Conservation (phyloP, 2,888 invertebrate genomes). For the Pinctada fucata region DNA sequence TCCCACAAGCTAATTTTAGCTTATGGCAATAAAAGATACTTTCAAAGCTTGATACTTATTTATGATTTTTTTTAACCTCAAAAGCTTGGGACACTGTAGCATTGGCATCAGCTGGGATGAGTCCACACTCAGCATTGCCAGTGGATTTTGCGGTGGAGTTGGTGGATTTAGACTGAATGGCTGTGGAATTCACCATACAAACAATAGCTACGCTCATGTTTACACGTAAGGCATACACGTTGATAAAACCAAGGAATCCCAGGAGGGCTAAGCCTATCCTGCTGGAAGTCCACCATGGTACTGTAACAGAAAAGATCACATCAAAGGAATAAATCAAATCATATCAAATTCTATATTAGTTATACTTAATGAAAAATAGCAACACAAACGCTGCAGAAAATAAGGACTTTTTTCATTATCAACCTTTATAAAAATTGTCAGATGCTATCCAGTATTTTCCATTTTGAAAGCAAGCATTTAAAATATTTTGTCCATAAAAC, state of each 20-base stretch:
- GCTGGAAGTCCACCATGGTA: conserved; percentile 64
- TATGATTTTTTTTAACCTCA: conserved; percentile 4
- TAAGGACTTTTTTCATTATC: too few relatives aligned
- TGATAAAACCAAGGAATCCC: conserved; percentile 80
- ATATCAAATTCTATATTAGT: too few relatives aligned
- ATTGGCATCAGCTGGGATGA: conserved; percentile 17
- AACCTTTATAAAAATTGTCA: too few relatives aligned
- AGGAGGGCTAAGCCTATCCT: conserved; percentile 71
- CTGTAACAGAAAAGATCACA: conserved; percentile 9
- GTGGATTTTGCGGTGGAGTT: neutral
- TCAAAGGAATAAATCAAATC: too few relatives aligned
- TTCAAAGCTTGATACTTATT: too few relatives aligned
- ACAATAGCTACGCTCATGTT: conserved; percentile 80
- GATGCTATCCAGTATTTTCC: too few relatives aligned
- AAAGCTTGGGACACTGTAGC: neutral
- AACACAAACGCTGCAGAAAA: too few relatives aligned
- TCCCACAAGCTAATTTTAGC: too few relatives aligned
- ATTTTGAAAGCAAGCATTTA: too few relatives aligned
- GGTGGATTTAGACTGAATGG: conserved; percentile 40
- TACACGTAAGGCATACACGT: conserved; percentile 81
- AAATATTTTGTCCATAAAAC: too few relatives aligned
- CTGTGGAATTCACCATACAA: conserved; percentile 79
- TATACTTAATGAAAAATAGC: too few relatives aligned
- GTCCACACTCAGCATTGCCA: conserved; percentile 12
- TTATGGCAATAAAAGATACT: too few relatives aligned